These are phyloP conservation scores for Pegoplata infirma DNA, from an alignment of 2,888 invertebrate genomes.

Conservation along the genomic window DNA sequence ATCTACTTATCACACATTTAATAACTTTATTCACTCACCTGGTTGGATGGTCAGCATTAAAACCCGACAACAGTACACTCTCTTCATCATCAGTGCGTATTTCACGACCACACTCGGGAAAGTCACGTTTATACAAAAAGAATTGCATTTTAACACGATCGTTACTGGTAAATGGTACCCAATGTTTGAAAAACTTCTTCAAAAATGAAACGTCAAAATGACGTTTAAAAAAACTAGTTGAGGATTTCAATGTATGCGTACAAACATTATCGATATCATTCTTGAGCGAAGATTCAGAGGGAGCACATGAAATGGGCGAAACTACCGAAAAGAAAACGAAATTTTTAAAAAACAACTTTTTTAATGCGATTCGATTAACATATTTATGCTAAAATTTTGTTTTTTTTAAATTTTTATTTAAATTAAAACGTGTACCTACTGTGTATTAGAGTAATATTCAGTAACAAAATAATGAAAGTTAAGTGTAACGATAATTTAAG, in stretches of 20 bases:
- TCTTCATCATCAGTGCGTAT: conserved; percentile 69
- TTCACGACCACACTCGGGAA: conserved; percentile 74
- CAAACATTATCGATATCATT: conserved; percentile 65
- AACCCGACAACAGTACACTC: conserved; percentile 70
- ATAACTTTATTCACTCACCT: too few relatives aligned
- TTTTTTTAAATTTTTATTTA: not conserved
- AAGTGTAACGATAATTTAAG: not conserved
- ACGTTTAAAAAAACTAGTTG: conserved; percentile 67
- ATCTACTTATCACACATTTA: too few relatives aligned
- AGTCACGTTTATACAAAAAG: conserved; percentile 73
- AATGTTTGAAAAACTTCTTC: conserved; percentile 73
- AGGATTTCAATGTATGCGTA: conserved; percentile 68
- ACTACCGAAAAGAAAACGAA: not conserved
- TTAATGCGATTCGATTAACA: not conserved
- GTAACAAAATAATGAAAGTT: conserved; percentile 22
- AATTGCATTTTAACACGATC: conserved; percentile 73
- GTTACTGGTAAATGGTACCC: conserved; percentile 70
- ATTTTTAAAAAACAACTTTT: not conserved
- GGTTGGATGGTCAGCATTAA: conserved; percentile 73
- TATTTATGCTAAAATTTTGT: not conserved
- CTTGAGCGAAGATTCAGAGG: conserved; percentile 17
- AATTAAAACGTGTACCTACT: conserved; percentile 19
- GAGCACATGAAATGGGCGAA: conserved; percentile 22
- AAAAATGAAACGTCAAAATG: conserved; percentile 71
- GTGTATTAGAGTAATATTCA: conserved; percentile 22